Evolutionary conservation across 2,797 vertebrate genomes (phyloP), one percentile per base, ranked within the genome.

Genomic region (Dryobates pubescens): DNA sequence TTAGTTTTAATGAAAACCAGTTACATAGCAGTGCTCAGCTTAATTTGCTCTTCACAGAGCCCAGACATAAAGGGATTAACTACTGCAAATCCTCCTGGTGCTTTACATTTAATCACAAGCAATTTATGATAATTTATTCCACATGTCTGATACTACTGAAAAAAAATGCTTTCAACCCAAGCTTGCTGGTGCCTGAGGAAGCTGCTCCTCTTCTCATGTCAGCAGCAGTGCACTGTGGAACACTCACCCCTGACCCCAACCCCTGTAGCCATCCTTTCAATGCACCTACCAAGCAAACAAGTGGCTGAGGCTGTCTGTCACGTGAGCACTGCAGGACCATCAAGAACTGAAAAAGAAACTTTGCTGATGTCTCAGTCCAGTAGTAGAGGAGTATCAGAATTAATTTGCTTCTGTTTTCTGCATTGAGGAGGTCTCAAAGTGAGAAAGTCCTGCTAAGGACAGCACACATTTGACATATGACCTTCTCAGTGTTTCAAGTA

Each of bases 121-220:
- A 63, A 81, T 94, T 96, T 87, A 95, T 87, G 91, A 45, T 97
- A 97, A 96, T 97, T 93, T 96, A 91, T 97, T 97, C 97, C 97
- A 95, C 79, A 96, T 97, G 97, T 93, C 88, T 96, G 92, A 89
- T 94, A 96, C 88, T 72, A 75, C 76, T 56, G 72, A 90, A 32
- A 61, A 91, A 78, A 74, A 89, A 82, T 74, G 75, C 82, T 91
- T 92, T 82, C 20, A 62, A 90, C 74, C 72, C 86, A 85, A 74
- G 79, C 86, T 91, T 89, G 82, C 64, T 30, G 93, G 93, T 92
- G 93, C 91, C 90, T 96, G 96, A 96, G 97, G 96, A 43, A 43
- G 41, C 41, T 43, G 41, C 41, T 43, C 41, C 41, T 43, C 41
- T 43, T 43, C 41, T 43, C 41, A 43, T 43, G 41, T 43, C 41